These are phyloP conservation scores for Acleris cristana DNA, from an alignment of 2,888 invertebrate genomes.

Conservation along the genomic window DNA sequence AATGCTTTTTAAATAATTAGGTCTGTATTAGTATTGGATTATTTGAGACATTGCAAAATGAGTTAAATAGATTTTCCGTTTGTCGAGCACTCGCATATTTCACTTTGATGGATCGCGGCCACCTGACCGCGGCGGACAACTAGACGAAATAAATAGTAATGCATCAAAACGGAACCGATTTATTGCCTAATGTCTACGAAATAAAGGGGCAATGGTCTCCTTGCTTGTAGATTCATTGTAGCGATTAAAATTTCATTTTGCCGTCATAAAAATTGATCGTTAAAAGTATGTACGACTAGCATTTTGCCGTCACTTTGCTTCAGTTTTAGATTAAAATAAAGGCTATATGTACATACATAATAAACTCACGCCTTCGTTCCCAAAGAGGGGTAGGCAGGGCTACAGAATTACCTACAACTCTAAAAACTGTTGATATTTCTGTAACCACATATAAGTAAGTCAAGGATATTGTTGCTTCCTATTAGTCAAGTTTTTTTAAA, in stretches of 20 bases:
- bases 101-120: conserved; percentile 25
- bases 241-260: background rate
- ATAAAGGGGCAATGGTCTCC: conserved; percentile 11
- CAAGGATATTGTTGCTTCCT: no score
- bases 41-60: background rate
- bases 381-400: no score
- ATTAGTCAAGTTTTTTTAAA: no score
- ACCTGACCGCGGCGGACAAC: conserved; percentile 19
- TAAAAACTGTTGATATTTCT: no score
- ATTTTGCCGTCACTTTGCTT: no score
- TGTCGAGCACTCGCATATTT: conserved; percentile 15
- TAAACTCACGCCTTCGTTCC: no score
- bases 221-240: background rate
- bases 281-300: background rate
- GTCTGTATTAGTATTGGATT: background rate
- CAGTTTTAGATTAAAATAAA: no score
- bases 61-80: conserved; percentile 5
- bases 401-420: no score
- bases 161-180: background rate
- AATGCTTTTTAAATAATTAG: background rate
- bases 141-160: conserved; percentile 18
- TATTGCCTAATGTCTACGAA: background rate
- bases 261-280: background rate
- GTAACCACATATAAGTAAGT: no score
- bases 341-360: no score